Evolutionary conservation across 30 jellyfish, hydroid and myxozoan species (phyloP).

Genomic region (Chrysaora quinquecirrha): DNA sequence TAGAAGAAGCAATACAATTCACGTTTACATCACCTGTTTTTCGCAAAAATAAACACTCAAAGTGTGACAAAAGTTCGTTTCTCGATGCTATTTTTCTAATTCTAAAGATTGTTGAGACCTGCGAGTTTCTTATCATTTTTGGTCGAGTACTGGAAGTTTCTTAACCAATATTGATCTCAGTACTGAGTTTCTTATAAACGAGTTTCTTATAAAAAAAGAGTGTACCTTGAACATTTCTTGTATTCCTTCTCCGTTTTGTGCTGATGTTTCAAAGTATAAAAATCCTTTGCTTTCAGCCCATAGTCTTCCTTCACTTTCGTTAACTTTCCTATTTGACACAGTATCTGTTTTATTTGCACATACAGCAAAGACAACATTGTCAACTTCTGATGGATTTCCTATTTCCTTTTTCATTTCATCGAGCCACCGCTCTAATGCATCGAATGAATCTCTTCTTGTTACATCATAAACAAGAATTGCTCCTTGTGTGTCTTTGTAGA

Average conservation of each 20-base stretch:
- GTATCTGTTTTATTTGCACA: conserved; percentile 79
- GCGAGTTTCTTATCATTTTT: too few species aligned
- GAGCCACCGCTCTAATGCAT: conserved; percentile 71
- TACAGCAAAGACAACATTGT: conserved; percentile 61
- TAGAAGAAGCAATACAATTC: too few species aligned
- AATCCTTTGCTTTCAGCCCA: conserved; percentile 90
- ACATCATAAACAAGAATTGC: conserved; percentile 85
- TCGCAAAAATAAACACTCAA: too few species aligned
- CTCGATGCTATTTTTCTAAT: too few species aligned
- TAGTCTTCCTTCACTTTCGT: conserved; percentile 72
- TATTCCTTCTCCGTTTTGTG: conserved; percentile 88
- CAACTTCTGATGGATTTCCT: conserved; percentile 49
- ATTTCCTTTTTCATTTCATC: conserved; percentile 69
- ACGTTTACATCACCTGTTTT: too few species aligned
- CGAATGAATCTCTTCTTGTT: conserved; percentile 64
- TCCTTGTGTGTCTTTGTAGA: conserved; percentile 88
- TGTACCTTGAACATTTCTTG: conserved; percentile 69
- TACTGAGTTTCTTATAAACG: too few species aligned
- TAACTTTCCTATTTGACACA: conserved; percentile 31
- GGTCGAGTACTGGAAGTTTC: too few species aligned
- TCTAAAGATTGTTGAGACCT: too few species aligned
- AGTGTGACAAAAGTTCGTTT: too few species aligned
- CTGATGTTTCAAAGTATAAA: conserved; percentile 84
- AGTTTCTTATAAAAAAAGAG: too few species aligned
- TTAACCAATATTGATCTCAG: too few species aligned